Base-by-base conservation (phyloP, 2,113 vertebrate genomes). In the Struthio camelus region DNA sequence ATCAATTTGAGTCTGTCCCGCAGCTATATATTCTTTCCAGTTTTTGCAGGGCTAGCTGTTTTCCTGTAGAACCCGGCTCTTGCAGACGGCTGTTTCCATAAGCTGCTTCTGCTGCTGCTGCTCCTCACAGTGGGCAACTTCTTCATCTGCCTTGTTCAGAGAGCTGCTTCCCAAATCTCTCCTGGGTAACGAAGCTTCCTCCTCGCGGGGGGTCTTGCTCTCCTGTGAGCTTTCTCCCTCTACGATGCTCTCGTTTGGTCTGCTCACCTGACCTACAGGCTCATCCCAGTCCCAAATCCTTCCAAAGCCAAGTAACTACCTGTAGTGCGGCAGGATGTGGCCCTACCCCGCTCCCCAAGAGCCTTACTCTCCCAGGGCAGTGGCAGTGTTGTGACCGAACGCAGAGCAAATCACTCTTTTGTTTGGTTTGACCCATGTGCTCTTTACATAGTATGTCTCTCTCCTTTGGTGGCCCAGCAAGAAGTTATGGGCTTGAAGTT, bases 111-210 rank as follows among this genome's bases (percentile, higher is more conserved):
- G 53, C 40, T 42, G 53, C 40, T 42, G 0, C 58, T 88, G 36
- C 76, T 58, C 25, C 73, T 83, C 27, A 50, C 34, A 50, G 58
- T 24, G 50, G n/a, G 42, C 34, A 80, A 28, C n/a, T 48, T 44
- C 64, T 80, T 51, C 53, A 10, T 0, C 0, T n/a, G 48, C 66
- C 53, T 62, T 44, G 7, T 36, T 58, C 70, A 44, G 4, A 66
- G 24, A 8, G 32, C 16, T 78, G 32, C 27, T 70, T 84, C 79
- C 9, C 62, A 53, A 50, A 58, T 30, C 34, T 50, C 8, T 48
- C 67, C 80, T 80, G 44, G 23, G 11, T 23, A 6, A 3, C 48
- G 25, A 65, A 23, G 17, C 2, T 38, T 71, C 44, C 25, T 90
- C 28, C 51, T 64, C 9, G 4, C 13, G 50, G 22, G 22, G 9